Base-by-base conservation (phyloP, 92 coral and sea anemone species). In the Metridium senile region DNA sequence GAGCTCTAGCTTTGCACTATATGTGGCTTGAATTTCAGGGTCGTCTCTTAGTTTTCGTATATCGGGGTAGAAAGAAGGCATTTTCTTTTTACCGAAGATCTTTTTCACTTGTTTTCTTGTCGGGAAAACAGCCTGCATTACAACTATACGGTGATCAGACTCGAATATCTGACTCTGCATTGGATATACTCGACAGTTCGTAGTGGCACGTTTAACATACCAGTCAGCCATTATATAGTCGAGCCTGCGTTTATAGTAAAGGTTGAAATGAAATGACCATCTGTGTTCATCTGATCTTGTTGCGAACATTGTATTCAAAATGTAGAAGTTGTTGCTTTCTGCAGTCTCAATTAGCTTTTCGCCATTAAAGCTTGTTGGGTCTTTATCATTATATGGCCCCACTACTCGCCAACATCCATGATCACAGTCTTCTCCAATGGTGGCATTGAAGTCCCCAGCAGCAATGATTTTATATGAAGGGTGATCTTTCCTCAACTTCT, bases 121-220 rank as follows among this genome's bases (percentile, higher is more conserved):
- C 43, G 75, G 75, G 26, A 71, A 62, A 31, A 71, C 71, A 30
- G 71, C 71, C 1, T 43, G 22, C 80, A 75, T 75, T 32, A 75
- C 80, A 39, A 62, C 80, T 58, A 75, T 61, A 30, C 51, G 54
- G 58, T 75, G 72, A 69, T 75, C 72, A n/a, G 80, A 75, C n/a
- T 75, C n/a, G n/a, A n/a, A n/a, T n/a, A n/a, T n/a, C n/a, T n/a
- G n/a, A n/a, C n/a, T n/a, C n/a, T n/a, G n/a, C n/a, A n/a, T n/a
- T 52, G 33, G 58, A 75, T 34, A 74, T 1, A 74, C 79, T 57
- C 72, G 35, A 56, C 79, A 74, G 49, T 74, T 56, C 1, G 35
- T 74, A 33, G 34, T 19, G 25, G 71, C 32, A 21, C 47, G 2
- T 29, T n/a, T 74, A 1, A 74, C 71, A 56, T n/a, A 74, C 79